A percentile compares a stretch with the other conserved stretches of the same genome.
These are phyloP conservation scores for Neomonachus schauinslandi DNA, from an alignment of 2,113 vertebrate species.

Conservation along the genomic window DNA sequence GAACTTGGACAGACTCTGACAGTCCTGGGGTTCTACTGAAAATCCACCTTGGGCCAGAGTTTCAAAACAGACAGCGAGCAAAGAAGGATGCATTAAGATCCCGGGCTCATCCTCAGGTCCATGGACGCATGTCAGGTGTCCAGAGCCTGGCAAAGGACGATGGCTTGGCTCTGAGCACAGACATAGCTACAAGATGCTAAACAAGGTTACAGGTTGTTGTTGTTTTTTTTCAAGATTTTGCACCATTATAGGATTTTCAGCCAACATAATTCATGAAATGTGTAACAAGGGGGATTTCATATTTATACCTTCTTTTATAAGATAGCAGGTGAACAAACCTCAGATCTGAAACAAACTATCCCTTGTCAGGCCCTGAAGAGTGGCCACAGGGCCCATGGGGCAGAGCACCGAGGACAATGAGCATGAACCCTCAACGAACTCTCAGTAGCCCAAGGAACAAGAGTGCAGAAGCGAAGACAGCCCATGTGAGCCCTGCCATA, in stretches of 20 bases:
- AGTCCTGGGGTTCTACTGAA: not conserved
- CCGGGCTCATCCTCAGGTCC: not conserved
- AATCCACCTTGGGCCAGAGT: not conserved
- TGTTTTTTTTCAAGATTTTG: not conserved
- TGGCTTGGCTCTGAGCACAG: not conserved
- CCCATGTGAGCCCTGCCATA: fast-evolving
- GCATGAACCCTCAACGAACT: not conserved
- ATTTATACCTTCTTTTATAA: slow-evolving; percentile 24
- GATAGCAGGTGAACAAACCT: not conserved
- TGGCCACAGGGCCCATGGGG: not conserved
- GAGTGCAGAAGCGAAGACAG: not conserved
- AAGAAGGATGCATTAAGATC: not conserved
- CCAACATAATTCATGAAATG: not conserved
- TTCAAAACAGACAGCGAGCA: slow-evolving; percentile 4
- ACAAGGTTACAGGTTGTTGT: not conserved
- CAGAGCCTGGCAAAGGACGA: not conserved
- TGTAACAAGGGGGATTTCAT: not conserved
- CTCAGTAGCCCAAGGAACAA: not conserved
- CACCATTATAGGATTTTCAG: not conserved
- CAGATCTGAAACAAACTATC: not conserved
- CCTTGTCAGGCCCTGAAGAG: not conserved
- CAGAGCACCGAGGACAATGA: not conserved
- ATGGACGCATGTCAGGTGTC: fast-evolving
- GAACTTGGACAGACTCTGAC: not conserved
- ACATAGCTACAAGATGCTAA: not conserved